Evolutionary conservation across 2,113 vertebrate species (phyloP).

Genomic region (Perccottus glenii): DNA sequence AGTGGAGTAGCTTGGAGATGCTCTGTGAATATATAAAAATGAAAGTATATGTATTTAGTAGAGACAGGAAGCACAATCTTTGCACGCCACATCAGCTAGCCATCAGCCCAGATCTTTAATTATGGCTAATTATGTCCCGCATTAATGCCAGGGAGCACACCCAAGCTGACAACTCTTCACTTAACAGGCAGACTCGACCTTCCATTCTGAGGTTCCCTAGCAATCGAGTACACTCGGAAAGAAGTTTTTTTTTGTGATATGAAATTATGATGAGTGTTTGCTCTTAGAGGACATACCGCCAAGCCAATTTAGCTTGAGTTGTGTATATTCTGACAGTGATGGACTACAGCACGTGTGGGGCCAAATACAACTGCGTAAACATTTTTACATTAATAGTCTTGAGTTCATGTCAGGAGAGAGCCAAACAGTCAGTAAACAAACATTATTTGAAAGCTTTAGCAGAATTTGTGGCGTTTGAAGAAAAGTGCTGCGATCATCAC

Average conservation of each 20-base stretch:
- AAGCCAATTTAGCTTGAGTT: conserved; percentile 6
- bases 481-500: conserved; percentile 45
- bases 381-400: conserved; percentile 16
- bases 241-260: conserved; percentile 6
- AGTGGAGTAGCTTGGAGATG: background rate
- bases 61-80: conserved; percentile 17
- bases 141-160: conserved; percentile 40
- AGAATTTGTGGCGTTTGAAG: conserved; percentile 7
- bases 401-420: conserved; percentile 14
- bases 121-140: conserved; percentile 44
- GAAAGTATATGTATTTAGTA: background rate
- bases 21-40: conserved; percentile 4
- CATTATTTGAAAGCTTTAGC: conserved; percentile 21
- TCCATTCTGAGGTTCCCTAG: conserved; percentile 14
- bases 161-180: conserved; percentile 46
- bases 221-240: conserved; percentile 11
- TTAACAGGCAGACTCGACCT: conserved; percentile 32
- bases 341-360: conserved; percentile 1
- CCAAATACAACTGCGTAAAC: conserved; percentile 25
- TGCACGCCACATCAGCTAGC: conserved; percentile 23
- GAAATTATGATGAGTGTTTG: conserved; percentile 1
- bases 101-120: conserved; percentile 40
- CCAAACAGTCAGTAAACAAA: conserved; percentile 11
- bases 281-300: background rate
- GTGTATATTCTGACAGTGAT: conserved; percentile 15